Evolutionary conservation across 2,113 vertebrate species (phyloP).

Genomic region (Prunella himalayana): DNA sequence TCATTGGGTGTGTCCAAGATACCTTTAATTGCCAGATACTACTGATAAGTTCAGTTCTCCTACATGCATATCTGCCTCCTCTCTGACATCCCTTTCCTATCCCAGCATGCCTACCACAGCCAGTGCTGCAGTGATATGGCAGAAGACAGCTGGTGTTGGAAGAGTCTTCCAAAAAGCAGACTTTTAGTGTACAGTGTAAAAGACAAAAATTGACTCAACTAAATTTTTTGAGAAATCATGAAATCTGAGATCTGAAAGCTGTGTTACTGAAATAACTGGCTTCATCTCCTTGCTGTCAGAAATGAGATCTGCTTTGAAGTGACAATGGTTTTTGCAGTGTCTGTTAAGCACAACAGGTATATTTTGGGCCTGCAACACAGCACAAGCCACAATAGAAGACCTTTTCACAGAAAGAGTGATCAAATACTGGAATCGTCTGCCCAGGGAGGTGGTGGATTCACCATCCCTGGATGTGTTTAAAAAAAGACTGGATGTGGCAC

Average conservation of each 20-base stretch:
- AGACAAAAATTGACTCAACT: background rate
- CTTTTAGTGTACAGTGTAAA: background rate
- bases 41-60: background rate
- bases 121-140: background rate
- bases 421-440: too few species aligned
- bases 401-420: too few species aligned
- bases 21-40: background rate
- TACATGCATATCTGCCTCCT: background rate
- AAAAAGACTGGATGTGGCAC: too few species aligned
- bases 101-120: background rate
- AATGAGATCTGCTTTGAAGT: background rate
- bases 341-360: background rate
- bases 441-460: too few species aligned
- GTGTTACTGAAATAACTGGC: background rate
- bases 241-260: background rate
- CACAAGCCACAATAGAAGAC: fast-evolving
- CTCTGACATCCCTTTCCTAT: background rate
- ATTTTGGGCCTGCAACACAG: background rate
- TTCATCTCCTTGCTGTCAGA: background rate
- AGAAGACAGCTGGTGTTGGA: background rate
- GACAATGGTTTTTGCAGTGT: background rate
- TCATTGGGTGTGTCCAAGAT: background rate
- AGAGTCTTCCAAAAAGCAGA: background rate
- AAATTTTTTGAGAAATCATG: background rate
- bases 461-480: too few species aligned